These are phyloP conservation scores for Setophaga kirtlandii DNA, from an alignment of 2,113 vertebrate species.

Conservation along the genomic window DNA sequence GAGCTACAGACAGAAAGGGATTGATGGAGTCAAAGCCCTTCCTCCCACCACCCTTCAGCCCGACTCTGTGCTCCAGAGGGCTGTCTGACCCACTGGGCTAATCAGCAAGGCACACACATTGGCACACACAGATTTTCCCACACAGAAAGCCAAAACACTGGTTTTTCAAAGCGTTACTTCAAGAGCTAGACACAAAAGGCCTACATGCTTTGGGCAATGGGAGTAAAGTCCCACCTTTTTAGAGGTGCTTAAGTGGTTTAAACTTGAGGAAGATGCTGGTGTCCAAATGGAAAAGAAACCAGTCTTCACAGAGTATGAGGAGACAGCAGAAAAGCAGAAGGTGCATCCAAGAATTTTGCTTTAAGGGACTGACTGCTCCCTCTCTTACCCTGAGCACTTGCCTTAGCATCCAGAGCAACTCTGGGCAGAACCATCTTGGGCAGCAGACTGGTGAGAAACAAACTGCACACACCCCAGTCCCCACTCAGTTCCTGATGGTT, in stretches of 20 bases:
- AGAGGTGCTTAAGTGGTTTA: not conserved
- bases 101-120: constrained; percentile 5
- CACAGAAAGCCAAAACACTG: constrained; percentile 24
- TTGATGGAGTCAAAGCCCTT: constrained; percentile 18
- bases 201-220: not conserved
- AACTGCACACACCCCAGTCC: accelerated
- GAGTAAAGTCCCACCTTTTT: not conserved
- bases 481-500: not conserved
- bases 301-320: not conserved
- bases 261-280: not conserved
- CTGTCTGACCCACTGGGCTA: constrained; percentile 10
- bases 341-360: not conserved
- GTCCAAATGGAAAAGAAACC: not conserved
- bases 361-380: not conserved
- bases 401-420: not conserved
- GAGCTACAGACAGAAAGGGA: constrained; percentile 38
- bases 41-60: not conserved
- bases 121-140: not conserved
- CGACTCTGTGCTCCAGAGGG: not conserved
- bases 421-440: not conserved
- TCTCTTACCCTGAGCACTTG: not conserved
- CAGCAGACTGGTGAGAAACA: not conserved
- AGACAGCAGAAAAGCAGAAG: not conserved
- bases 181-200: not conserved
- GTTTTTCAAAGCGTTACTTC: constrained; percentile 6